Conservation (phyloP, 2,888 invertebrate genomes). For the Parnassius orleans region DNA sequence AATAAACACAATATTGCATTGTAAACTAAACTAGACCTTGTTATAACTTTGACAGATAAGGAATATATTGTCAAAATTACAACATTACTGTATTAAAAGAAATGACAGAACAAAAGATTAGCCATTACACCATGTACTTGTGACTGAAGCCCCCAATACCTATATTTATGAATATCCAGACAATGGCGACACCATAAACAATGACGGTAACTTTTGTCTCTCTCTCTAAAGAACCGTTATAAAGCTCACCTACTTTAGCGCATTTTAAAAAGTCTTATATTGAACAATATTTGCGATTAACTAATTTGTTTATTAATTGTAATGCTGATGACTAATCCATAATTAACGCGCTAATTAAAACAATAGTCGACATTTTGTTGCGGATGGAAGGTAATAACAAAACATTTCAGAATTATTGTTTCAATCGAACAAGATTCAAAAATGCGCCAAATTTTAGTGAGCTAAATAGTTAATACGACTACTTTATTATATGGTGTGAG, state of each 20-base stretch:
- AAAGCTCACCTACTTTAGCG: slow-evolving; percentile 10
- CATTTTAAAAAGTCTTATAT: slow-evolving; percentile 4
- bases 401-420: no score
- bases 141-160: slow-evolving; percentile 74
- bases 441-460: slow-evolving; percentile 19
- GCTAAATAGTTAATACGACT: slow-evolving; percentile 36
- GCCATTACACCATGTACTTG: slow-evolving; percentile 71
- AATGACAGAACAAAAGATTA: slow-evolving; percentile 73
- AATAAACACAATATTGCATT: slow-evolving; percentile 57
- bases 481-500: slow-evolving; percentile 66
- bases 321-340: not conserved
- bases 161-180: slow-evolving; percentile 66
- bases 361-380: slow-evolving; percentile 2
- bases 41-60: slow-evolving; percentile 32
- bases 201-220: slow-evolving; percentile 53
- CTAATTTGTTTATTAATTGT: not conserved
- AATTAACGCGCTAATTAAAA: no score
- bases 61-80: slow-evolving; percentile 37
- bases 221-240: slow-evolving; percentile 34
- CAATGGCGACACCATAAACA: slow-evolving; percentile 69
- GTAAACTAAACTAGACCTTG: slow-evolving; percentile 34
- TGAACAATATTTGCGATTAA: not conserved
- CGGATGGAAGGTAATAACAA: no score
- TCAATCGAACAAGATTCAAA: slow-evolving; percentile 22
- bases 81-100: slow-evolving; percentile 44